Percentiles rank a stretch among this genome's conserved stretches.
phyloP scores from a whole-genome alignment of 2,113 vertebrate species.

The Alces alces region DNA sequence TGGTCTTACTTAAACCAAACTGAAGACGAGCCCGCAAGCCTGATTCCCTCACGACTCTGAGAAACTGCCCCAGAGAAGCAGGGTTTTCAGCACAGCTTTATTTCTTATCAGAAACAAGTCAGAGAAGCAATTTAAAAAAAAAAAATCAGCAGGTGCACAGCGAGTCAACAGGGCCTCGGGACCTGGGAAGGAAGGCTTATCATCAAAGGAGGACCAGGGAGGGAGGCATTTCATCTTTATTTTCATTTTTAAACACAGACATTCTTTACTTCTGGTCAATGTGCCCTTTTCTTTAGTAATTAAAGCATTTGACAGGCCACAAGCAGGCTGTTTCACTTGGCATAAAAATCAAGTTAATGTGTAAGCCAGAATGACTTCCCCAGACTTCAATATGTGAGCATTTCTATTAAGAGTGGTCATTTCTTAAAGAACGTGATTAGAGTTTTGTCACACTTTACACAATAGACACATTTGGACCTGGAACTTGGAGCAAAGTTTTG shows the following conservation, averaged over 20 bases:
- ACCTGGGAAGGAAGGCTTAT: background rate
- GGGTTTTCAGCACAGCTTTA: background rate
- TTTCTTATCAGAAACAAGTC: background rate
- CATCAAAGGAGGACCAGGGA: background rate
- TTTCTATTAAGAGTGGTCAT: background rate
- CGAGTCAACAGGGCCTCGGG: background rate
- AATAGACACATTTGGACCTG: background rate
- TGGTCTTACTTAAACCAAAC: background rate
- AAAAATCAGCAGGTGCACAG: background rate
- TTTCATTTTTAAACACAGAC: background rate
- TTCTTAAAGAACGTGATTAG: background rate
- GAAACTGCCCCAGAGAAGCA: background rate
- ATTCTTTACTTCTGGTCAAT: background rate
- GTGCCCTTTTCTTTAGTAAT: background rate
- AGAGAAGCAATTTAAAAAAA: background rate
- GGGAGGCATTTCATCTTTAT: background rate
- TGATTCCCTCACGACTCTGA: background rate
- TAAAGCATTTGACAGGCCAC: background rate
- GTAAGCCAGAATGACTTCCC: background rate
- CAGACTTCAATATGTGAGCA: background rate
- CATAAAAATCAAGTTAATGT: background rate
- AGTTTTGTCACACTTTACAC: background rate
- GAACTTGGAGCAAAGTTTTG: background rate
- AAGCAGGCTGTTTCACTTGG: background rate
- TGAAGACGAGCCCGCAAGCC: rapidly evolving